A percentile compares a stretch with the other conserved stretches of the same genome.
phyloP scores from a whole-genome alignment of 2,888 invertebrate genomes.

The Plebejus argus region DNA sequence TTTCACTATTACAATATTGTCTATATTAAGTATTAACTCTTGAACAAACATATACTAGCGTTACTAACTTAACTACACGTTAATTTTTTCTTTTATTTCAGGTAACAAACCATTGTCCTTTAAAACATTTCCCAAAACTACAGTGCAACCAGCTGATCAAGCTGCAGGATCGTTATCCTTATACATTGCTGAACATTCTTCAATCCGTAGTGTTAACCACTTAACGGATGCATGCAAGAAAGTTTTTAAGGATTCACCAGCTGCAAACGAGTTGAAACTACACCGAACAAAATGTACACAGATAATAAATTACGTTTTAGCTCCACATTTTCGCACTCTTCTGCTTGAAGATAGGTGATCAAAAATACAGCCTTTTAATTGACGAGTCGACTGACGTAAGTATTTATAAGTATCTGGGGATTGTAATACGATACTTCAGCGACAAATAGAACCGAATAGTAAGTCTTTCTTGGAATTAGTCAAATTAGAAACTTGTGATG shows the following conservation, averaged over 20 bases:
- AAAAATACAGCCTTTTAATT: constrained; percentile 36
- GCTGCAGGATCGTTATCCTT: constrained; percentile 34
- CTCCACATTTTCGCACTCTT: constrained; percentile 37
- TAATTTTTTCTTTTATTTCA: constrained; percentile 22
- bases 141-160: constrained; percentile 26
- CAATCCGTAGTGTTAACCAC: constrained; percentile 34
- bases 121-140: constrained; percentile 31
- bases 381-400: constrained; percentile 36
- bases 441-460: too few relatives aligned
- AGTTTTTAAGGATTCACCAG: constrained; percentile 34
- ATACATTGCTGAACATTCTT: constrained; percentile 37
- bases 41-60: too few relatives aligned
- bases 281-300: constrained; percentile 41
- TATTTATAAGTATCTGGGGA: constrained; percentile 33
- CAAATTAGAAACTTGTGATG: too few relatives aligned
- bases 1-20: too few relatives aligned
- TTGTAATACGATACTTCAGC: constrained; percentile 34
- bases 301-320: constrained; percentile 39
- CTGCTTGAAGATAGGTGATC: constrained; percentile 35
- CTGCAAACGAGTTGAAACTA: constrained; percentile 33
- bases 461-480: too few relatives aligned
- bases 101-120: constrained; percentile 29
- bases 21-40: not conserved
- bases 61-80: not conserved
- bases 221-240: constrained; percentile 30